phyloP scores from a whole-genome alignment of 2,888 invertebrate species.

The Heteropelma amictum region DNA sequence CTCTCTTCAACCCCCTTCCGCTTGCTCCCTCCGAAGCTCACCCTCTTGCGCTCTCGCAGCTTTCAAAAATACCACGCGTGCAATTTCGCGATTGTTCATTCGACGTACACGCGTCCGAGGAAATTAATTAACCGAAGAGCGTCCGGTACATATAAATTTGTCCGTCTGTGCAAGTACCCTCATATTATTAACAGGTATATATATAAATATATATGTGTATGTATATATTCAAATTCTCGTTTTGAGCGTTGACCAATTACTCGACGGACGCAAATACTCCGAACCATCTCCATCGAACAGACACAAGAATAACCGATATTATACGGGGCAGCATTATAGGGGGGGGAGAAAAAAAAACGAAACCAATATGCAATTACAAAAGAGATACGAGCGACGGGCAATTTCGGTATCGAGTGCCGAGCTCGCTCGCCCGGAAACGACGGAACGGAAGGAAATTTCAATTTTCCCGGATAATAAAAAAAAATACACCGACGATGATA shows the following conservation, averaged over 20 bases:
- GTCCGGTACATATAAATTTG: background rate
- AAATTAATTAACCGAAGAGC: conserved; percentile 37
- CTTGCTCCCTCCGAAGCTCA: background rate
- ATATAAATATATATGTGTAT: no score
- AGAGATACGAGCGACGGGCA: no score
- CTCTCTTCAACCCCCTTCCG: background rate
- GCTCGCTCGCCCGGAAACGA: no score
- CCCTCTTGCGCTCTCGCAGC: background rate
- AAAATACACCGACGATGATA: no score
- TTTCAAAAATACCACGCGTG: conserved; percentile 22
- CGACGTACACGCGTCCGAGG: background rate
- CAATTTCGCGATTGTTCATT: background rate
- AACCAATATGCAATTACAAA: no score
- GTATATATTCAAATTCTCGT: background rate
- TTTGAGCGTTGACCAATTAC: background rate
- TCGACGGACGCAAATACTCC: background rate
- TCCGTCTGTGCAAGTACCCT: no score
- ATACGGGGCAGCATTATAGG: background rate
- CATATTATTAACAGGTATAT: no score
- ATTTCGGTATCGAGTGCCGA: no score
- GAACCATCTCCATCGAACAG: background rate
- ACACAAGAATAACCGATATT: background rate
- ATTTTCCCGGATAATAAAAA: no score
- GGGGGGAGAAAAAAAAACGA: background rate
- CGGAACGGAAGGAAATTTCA: no score